Evolutionary conservation across 2,888 invertebrate species (phyloP).

Genomic region (Lasioglossum morio): DNA sequence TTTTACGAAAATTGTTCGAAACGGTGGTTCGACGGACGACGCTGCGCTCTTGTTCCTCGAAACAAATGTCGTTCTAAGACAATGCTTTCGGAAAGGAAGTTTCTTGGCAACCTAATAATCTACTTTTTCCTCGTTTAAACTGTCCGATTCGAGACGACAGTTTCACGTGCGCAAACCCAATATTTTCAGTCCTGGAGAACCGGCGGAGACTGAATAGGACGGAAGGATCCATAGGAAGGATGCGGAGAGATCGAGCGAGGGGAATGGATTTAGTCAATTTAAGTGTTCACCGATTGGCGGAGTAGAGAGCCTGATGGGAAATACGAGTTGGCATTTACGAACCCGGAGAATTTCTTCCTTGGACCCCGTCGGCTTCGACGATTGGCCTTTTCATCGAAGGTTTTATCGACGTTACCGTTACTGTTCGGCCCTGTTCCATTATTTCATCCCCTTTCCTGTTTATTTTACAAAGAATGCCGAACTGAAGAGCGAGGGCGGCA

Average conservation of each 20-base stretch:
- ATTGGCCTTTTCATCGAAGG: constrained; percentile 51
- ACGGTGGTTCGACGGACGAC: too few species aligned
- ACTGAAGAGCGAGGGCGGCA: background rate
- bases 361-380: constrained; percentile 7
- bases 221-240: background rate
- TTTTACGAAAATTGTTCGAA: background rate
- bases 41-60: background rate
- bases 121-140: constrained; percentile 35
- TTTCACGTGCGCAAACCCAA: constrained; percentile 5
- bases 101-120: constrained; percentile 7
- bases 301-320: constrained; percentile 42
- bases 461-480: constrained; percentile 40
- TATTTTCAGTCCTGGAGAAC: constrained; percentile 17
- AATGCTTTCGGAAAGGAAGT: background rate
- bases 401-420: constrained; percentile 49
- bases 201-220: background rate
- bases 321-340: constrained; percentile 59
- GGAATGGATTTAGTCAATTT: constrained; percentile 55
- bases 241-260: background rate
- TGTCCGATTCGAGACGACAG: constrained; percentile 9
- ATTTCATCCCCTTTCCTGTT: constrained; percentile 41
- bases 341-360: constrained; percentile 43
- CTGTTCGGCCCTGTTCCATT: constrained; percentile 30
- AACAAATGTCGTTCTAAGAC: background rate
- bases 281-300: constrained; percentile 47